Conservation (phyloP, 2,888 invertebrate species). For the Sminthurides aquaticus region DNA sequence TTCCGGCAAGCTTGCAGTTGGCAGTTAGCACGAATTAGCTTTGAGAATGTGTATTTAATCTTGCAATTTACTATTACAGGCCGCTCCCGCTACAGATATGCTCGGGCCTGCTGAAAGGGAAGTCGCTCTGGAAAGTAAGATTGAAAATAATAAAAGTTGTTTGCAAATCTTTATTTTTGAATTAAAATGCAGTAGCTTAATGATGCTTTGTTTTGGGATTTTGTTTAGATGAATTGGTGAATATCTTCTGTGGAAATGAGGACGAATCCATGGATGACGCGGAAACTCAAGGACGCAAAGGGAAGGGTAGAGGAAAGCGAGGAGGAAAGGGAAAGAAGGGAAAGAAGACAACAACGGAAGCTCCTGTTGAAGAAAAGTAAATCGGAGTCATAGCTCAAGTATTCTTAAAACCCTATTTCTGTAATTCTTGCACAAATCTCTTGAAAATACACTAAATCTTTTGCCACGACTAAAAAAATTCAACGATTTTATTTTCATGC, state of each 20-base stretch:
- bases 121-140: background rate
- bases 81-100: background rate
- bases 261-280: no score
- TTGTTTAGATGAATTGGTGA: background rate
- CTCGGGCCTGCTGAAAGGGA: background rate
- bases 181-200: background rate
- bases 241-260: background rate
- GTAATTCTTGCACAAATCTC: background rate
- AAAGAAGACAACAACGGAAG: background rate
- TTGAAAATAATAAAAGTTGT: no score
- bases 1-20: no score
- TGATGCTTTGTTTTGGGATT: background rate
- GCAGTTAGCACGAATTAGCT: no score
- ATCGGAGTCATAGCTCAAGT: background rate
- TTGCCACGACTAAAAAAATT: no score
- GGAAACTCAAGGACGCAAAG: background rate
- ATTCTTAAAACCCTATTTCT: background rate
- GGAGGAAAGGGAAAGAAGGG: background rate
- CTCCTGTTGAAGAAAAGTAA: background rate
- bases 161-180: no score
- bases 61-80: background rate
- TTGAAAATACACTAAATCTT: no score
- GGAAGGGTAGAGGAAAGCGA: background rate
- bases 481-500: no score
- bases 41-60: background rate